Evolutionary conservation across 2,797 vertebrate genomes (phyloP).

Genomic region (Anabas testudineus): DNA sequence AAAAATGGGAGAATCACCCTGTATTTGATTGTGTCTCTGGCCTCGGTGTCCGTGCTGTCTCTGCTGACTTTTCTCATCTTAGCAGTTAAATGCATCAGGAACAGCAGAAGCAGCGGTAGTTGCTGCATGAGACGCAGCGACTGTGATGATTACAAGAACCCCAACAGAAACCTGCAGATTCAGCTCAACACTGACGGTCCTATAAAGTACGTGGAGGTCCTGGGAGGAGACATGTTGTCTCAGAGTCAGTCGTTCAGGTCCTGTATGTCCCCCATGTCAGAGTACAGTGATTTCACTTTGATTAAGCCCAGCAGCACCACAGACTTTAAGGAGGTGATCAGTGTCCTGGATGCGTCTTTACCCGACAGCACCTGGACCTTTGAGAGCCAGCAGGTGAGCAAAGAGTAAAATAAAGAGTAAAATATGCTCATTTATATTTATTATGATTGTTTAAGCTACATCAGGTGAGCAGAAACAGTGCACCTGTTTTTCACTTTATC

Average conservation of each 20-base stretch:
- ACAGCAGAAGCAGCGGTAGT: constrained; percentile 57
- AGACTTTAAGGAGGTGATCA: constrained; percentile 79
- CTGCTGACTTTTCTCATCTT: constrained; percentile 76
- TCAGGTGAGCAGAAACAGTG: no score
- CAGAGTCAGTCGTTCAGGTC: constrained; percentile 84
- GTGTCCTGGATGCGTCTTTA: constrained; percentile 76
- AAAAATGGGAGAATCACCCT: constrained; percentile 73
- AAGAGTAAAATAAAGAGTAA: background rate
- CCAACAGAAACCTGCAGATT: constrained; percentile 81
- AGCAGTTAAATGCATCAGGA: constrained; percentile 75
- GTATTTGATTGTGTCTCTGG: constrained; percentile 77
- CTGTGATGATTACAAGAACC: constrained; percentile 76
- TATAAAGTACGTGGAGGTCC: constrained; percentile 83
- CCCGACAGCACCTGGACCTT: constrained; percentile 80
- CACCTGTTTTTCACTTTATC: background rate
- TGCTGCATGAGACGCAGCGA: constrained; percentile 69
- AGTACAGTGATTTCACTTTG: constrained; percentile 82
- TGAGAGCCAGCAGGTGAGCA: constrained; percentile 80
- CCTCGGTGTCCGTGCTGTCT: constrained; percentile 75
- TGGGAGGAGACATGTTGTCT: constrained; percentile 82
- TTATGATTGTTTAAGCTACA: no score
- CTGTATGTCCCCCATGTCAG: constrained; percentile 81
- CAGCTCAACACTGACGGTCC: constrained; percentile 82
- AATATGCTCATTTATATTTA: no score
- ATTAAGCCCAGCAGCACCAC: constrained; percentile 81